Base-by-base conservation (phyloP, 2,113 vertebrate genomes). In the Chloroceryle aenea region DNA sequence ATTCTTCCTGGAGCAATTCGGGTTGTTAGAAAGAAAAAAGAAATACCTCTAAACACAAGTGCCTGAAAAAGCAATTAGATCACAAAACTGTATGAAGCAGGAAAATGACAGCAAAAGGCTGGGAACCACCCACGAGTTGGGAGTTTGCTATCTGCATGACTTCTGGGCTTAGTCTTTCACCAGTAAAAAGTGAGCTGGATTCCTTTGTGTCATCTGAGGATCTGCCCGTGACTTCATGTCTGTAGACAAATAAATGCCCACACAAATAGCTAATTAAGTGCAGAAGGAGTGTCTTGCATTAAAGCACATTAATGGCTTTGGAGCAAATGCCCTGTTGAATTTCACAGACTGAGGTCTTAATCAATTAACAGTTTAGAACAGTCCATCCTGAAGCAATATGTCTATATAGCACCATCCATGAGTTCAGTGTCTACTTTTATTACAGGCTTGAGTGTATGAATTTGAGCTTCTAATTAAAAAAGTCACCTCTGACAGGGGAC, bases 221-320 rank as follows among this genome's bases (percentile, higher is more conserved):
- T 69, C 85, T 79, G 59, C 30, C 74, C 0, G 0, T 59, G 59
- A 16, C 40, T 85, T 87, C 14, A 0, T 29, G 38, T 8, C 88
- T 82, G 56, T 43, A 56, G 73, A 72, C 82, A 88, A 96, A 94
- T 14, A 87, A 89, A 85, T 87, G 74, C 64, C 82, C 76, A 79
- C 81, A 89, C 81, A 90, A 81, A 84, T n/a, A 75, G 89, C 71
- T 96, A 86, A 96, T 94, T 84, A 62, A 89, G 15, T 64, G 36
- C 83, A 90, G 95, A 52, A 85, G 40, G 52, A 81, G 61, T 27
- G 61, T 82, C 85, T 94, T 96, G 83, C 72, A 75, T 87, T 94
- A 94, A 29, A 86, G 8, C 34, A 29, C 17, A 0, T 58, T 45
- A 75, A 76, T 79, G 73, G 23, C 38, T 79, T 72, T 64, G 68